These are phyloP conservation scores for Drosophila athabasca DNA, from an alignment of 1,140 invertebrate species.

Conservation along the genomic window DNA sequence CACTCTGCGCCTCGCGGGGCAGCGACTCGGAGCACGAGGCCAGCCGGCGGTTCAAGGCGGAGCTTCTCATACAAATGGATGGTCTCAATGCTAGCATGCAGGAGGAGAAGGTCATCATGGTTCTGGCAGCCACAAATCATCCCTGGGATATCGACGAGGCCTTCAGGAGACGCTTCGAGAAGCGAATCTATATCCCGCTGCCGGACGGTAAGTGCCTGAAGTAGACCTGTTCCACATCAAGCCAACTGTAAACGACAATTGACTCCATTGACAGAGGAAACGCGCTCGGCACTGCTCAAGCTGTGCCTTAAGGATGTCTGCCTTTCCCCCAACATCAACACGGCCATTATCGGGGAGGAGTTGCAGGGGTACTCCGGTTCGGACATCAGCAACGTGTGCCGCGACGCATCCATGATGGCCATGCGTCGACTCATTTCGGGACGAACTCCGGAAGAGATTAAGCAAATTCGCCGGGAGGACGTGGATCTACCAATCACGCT, in stretches of 20 bases:
- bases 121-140: conserved; percentile 99
- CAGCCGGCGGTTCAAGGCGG: conserved; percentile 98
- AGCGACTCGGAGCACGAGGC: conserved; percentile 99
- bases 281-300: conserved; percentile 93
- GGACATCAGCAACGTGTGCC: conserved; percentile 99
- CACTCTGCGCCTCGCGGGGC: conserved; percentile 96
- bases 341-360: conserved; percentile 90
- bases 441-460: conserved; percentile 95
- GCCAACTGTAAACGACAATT: too few species aligned
- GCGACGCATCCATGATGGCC: conserved; percentile 99
- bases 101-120: conserved; percentile 94
- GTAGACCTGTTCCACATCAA: too few species aligned
- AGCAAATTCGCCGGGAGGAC: conserved; percentile 96
- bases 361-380: conserved; percentile 98
- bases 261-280: conserved; percentile 85
- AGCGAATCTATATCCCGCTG: conserved; percentile 99
- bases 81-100: conserved; percentile 87
- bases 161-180: conserved; percentile 96
- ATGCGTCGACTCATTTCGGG: conserved; percentile 97
- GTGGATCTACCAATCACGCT: conserved; percentile 95
- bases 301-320: conserved; percentile 97
- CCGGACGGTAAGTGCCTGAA: conserved; percentile 89
- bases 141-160: conserved; percentile 99
- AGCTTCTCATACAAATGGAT: conserved; percentile 99
- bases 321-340: conserved; percentile 90